These are phyloP conservation scores for Ophiodon elongatus DNA, from an alignment of 2,113 vertebrate species.

Conservation along the genomic window DNA sequence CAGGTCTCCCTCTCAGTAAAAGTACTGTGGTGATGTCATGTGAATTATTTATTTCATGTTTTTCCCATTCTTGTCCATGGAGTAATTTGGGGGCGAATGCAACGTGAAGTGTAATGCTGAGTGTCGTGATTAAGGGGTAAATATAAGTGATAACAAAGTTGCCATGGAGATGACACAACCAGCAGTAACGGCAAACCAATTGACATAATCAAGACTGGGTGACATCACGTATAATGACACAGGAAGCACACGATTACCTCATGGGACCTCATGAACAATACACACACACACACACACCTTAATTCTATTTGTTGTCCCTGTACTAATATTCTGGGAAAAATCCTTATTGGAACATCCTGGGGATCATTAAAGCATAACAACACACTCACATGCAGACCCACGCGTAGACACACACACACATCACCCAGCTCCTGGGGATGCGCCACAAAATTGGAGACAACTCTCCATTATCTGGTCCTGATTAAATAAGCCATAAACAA, in stretches of 20 bases:
- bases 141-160: conserved; percentile 59
- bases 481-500: conserved; percentile 80
- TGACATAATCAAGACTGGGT: conserved; percentile 46
- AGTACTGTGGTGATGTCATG: conserved; percentile 29
- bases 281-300: too few relatives aligned
- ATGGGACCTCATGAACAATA: conserved; percentile 30
- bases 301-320: conserved; percentile 30
- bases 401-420: conserved; percentile 12
- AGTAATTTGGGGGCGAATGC: conserved; percentile 41
- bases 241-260: conserved; percentile 5
- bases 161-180: conserved; percentile 51
- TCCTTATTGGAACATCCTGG: conserved; percentile 42
- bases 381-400: conserved; percentile 1
- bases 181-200: conserved; percentile 39
- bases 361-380: conserved; percentile 40
- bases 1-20: neutral
- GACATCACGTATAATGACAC: conserved; percentile 44
- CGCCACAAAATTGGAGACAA: conserved; percentile 49
- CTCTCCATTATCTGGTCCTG: conserved; percentile 74
- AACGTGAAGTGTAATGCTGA: conserved; percentile 42
- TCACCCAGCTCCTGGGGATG: conserved; percentile 61
- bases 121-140: conserved; percentile 46
- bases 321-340: conserved; percentile 33
- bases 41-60: conserved; percentile 31
- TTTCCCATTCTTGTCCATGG: conserved; percentile 34